phyloP scores from a whole-genome alignment of 2,113 vertebrate genomes.

The Pantherophis guttatus region DNA sequence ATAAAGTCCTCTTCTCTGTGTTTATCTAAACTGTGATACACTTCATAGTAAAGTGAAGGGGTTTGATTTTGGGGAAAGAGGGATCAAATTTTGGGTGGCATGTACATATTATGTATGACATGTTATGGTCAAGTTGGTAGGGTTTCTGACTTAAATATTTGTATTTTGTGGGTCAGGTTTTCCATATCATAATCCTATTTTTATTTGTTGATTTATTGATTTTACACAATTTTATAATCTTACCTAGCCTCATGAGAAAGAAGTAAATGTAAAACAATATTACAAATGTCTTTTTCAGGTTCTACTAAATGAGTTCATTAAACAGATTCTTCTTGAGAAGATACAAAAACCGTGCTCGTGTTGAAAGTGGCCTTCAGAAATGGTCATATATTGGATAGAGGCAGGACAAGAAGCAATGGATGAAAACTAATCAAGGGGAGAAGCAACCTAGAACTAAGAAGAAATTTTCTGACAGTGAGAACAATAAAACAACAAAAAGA shows the following conservation, averaged over 20 bases:
- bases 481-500: too few relatives aligned
- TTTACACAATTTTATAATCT: neutral
- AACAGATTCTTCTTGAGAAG: neutral
- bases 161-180: neutral
- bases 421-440: too few relatives aligned
- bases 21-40: neutral
- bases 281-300: neutral
- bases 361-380: neutral
- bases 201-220: neutral
- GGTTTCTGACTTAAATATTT: neutral
- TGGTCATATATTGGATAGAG: neutral
- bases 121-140: neutral
- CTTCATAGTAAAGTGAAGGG: neutral
- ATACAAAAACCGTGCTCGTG: neutral
- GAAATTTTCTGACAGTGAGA: too few relatives aligned
- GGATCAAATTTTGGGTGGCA: neutral
- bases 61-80: neutral
- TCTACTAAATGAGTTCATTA: neutral
- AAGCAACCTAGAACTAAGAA: too few relatives aligned
- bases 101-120: neutral
- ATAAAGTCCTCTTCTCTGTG: neutral
- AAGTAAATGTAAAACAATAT: neutral
- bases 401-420: neutral
- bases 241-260: neutral
- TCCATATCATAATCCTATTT: neutral